Conservation (phyloP, 1,140 invertebrate species). For the Cotesia glomerata region DNA sequence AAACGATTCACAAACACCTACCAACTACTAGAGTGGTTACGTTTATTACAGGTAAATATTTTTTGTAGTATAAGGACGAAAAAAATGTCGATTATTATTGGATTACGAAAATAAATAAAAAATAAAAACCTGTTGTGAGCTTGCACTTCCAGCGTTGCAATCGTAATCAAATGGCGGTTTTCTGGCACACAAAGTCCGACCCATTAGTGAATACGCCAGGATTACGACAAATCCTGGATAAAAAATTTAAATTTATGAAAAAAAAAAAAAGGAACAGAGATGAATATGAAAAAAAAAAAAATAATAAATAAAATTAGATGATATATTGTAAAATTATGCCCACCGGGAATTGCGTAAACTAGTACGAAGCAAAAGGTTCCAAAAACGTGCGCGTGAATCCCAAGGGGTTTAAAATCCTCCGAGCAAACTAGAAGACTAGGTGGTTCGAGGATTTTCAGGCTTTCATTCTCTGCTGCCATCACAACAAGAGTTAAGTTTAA, state of each 20-base stretch:
- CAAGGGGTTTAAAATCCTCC: conserved; percentile 45
- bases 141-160: conserved; percentile 64
- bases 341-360: conserved; percentile 76
- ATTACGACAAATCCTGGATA: conserved; percentile 73
- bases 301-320: background rate
- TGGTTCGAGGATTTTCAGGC: conserved; percentile 25
- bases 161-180: conserved; percentile 71
- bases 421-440: conserved; percentile 42
- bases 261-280: background rate
- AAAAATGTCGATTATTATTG: background rate
- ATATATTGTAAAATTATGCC: conserved; percentile 33
- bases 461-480: conserved; percentile 22
- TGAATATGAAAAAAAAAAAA: background rate
- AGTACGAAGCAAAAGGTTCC: conserved; percentile 73
- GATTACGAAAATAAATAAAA: background rate
- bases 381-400: conserved; percentile 59
- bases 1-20: too few relatives aligned
- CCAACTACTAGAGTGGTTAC: too few relatives aligned
- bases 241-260: conserved; percentile 45
- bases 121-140: conserved; percentile 67
- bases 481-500: conserved; percentile 38
- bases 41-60: too few relatives aligned
- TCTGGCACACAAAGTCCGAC: conserved; percentile 71
- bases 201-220: conserved; percentile 75
- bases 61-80: background rate